These are phyloP conservation scores for Drosophila sp. DNA, from an alignment of 1,140 invertebrate genomes.

Conservation along the genomic window DNA sequence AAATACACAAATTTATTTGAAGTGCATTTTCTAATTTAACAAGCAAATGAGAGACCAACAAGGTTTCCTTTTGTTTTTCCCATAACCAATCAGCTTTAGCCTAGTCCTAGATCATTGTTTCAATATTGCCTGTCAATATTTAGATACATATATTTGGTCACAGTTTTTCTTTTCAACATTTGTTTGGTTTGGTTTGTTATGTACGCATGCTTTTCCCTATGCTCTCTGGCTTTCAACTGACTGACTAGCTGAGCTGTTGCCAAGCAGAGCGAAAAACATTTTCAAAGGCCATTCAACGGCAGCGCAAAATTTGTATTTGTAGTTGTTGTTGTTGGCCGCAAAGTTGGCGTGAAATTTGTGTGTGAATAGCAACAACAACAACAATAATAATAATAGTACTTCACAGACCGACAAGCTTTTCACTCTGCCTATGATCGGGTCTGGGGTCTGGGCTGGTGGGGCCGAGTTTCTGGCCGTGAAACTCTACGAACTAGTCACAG, in stretches of 20 bases:
- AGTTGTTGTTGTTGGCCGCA: slow-evolving; percentile 43
- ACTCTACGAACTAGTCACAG: slow-evolving; percentile 29
- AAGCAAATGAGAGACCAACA: no score
- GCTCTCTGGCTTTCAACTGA: no score
- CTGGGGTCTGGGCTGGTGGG: slow-evolving; percentile 17
- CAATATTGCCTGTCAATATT: not conserved
- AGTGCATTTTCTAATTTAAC: no score
- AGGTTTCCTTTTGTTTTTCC: not conserved
- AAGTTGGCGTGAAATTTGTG: slow-evolving; percentile 75
- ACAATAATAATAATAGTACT: slow-evolving; percentile 30
- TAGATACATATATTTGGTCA: not conserved
- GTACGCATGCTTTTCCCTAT: slow-evolving; percentile 2
- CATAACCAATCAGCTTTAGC: slow-evolving; percentile 2
- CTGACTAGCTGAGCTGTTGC: slow-evolving; percentile 34
- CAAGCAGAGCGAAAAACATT: slow-evolving; percentile 62
- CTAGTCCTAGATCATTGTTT: slow-evolving; percentile 1
- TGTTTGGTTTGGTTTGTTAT: not conserved
- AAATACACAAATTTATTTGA: no score
- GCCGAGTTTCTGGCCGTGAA: slow-evolving; percentile 63
- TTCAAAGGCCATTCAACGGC: slow-evolving; percentile 67
- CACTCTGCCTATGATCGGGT: slow-evolving; percentile 64
- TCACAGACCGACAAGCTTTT: slow-evolving; percentile 54
- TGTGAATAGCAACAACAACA: slow-evolving; percentile 69
- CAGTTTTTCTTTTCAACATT: slow-evolving; percentile 1
- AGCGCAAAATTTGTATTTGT: slow-evolving; percentile 49